Percentiles rank a stretch among this genome's conserved stretches.
Conservation (phyloP, 2,113 vertebrate species). For the Cyphomyrus plagiostoma region DNA sequence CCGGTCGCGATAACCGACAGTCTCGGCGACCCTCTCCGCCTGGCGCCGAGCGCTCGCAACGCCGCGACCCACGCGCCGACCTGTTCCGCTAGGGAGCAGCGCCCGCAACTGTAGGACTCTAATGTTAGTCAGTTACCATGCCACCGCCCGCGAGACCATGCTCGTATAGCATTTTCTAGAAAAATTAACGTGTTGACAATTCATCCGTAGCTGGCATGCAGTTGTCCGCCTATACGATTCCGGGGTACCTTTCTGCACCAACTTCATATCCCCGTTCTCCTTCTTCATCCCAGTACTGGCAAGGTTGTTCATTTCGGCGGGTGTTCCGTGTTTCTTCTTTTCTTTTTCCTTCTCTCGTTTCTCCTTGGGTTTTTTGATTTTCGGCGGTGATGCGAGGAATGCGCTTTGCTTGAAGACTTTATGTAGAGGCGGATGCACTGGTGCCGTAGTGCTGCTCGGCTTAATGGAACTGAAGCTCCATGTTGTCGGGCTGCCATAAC, state of each 20-base stretch:
- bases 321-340: conserved; percentile 58
- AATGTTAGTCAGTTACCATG: neutral
- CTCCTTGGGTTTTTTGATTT: conserved; percentile 72
- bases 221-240: neutral
- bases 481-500: conserved; percentile 66
- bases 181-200: neutral
- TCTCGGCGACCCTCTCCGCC: neutral
- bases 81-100: neutral
- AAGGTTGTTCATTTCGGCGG: conserved; percentile 51
- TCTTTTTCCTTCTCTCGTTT: conserved; percentile 78
- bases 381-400: conserved; percentile 56
- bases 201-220: neutral
- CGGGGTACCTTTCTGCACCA: conserved; percentile 46
- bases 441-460: conserved; percentile 53
- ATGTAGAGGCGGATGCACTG: conserved; percentile 42
- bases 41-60: neutral
- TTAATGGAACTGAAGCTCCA: conserved; percentile 74
- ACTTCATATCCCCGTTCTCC: conserved; percentile 60
- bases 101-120: neutral
- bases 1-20: neutral
- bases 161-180: neutral
- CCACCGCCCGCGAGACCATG: neutral
- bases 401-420: conserved; percentile 68
- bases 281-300: conserved; percentile 60
- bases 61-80: neutral